Base-by-base conservation (phyloP, 23 tunicate species). In the Phallusia fumigata region DNA sequence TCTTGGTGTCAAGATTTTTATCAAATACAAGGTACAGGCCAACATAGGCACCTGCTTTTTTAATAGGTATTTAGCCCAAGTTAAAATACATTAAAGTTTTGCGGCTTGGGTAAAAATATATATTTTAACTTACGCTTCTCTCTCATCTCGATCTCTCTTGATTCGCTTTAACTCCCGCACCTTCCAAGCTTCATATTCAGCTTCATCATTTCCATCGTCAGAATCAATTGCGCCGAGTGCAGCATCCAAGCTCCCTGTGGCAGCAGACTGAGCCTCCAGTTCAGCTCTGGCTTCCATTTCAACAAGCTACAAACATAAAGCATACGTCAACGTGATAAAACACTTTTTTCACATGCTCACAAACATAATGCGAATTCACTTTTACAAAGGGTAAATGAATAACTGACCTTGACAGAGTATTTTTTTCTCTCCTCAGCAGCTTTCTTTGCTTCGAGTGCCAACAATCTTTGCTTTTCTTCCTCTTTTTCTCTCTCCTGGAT, bases 141-240 rank as follows among this genome's bases (percentile, higher is more conserved):
- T 74, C 65, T 93, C 97, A 3, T 97, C 99, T 19, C 99, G 85
- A 88, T 97, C 99, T 36, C 99, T 87, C 49, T 97, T 97, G 82
- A 97, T 85, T 65, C 99, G 84, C 78, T 92, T 93, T 79, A 97
- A 76, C 52, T 97, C 99, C n/a, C 99, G 91, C 32, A 97, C 87
- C 76, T 97, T 97, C 99, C 99, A 97, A 0, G 88, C 84, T 86
- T 97, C 99, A 76, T 92, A 97, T 73, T 97, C 99, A 15, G 92
- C 99, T 53, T 97, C 99, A 80, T 93, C 97, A 35, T 97, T 90
- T 19, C 90, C 97, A 76, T 97, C 97, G 65, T 97, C 99, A 22
- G 97, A 92, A 58, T 91, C 97, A 28, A 89, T 78, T 30, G 88
- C 90, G 36, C 80, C 90, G 32, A 88, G 76, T 18, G 91, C 92